Base-by-base conservation (phyloP, 2,113 vertebrate genomes). In the Petroica traversi region DNA sequence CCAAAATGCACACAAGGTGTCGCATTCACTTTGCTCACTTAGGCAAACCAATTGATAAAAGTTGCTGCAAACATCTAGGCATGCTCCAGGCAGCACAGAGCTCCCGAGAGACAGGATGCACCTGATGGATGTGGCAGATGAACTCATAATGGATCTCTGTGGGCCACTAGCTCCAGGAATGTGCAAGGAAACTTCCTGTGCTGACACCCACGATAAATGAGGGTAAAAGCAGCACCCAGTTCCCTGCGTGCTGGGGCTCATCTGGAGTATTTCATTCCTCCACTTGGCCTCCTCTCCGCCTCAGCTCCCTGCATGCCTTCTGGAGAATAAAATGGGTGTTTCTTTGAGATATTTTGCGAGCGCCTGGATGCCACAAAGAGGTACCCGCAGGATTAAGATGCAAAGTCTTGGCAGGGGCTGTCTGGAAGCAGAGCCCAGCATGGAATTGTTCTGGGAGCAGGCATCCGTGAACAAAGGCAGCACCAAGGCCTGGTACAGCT, bases 101-200 rank as follows among this genome's bases (percentile, higher is more conserved):
- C 40, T 55, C 81, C 40, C 9, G 43, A 29, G 24, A 63, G 55
- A 45, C n/a, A 49, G 23, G 41, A 80, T 69, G 17, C 54, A 52
- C 41, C 19, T 14, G 0, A 34, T 0, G 15, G 46, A 25, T 19
- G 17, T 11, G 59, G 33, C 26, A 38, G 0, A 0, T 13, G 29
- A 84, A 80, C 34, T 48, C 28, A 45, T 14, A 14, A 13, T 0
- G 2, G 40, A 71, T 54, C 24, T 28, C 14, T 6, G 23, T n/a
- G 45, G 58, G 33, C 45, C 66, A 87, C 15, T 8, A 5, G 41
- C 49, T 80, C 51, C 54, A 41, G 14, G 29, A 74, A 74, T 0
- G 6, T 12, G 13, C 59, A 38, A 69, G 51, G 20, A 66, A 88
- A 59, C 0, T 0, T 33, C 48, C 49, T 83, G 40, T 63, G 54